A percentile compares a stretch with the other conserved stretches of the same genome.
These are phyloP conservation scores for Strigops habroptila DNA, from an alignment of 2,113 vertebrate genomes.

Conservation along the genomic window DNA sequence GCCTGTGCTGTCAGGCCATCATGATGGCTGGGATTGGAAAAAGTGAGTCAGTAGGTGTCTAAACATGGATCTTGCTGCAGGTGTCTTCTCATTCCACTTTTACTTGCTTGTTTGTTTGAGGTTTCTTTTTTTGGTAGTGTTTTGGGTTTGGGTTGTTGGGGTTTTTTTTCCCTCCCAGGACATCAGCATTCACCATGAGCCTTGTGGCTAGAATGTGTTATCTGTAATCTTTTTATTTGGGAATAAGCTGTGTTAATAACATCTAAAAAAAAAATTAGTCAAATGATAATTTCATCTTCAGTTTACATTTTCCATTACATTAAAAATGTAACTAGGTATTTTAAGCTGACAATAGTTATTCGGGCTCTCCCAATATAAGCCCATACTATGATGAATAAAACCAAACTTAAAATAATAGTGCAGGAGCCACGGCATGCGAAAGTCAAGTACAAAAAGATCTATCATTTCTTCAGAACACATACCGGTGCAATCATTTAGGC, in stretches of 20 bases:
- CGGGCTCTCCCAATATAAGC: conserved; percentile 6
- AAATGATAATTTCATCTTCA: conserved; percentile 41
- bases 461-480: conserved; percentile 19
- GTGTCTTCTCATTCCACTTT: not conserved
- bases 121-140: not conserved
- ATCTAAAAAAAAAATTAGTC: not conserved
- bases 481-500: not conserved
- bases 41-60: not conserved
- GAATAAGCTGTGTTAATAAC: not conserved
- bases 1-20: not conserved
- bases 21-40: not conserved
- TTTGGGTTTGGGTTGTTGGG: not conserved
- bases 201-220: not conserved
- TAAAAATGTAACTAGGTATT: conserved; percentile 27
- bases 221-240: not conserved
- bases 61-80: not conserved
- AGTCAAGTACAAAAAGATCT: conserved; percentile 31
- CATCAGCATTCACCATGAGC: not conserved
- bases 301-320: conserved; percentile 32
- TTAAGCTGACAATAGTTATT: conserved; percentile 25
- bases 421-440: conserved; percentile 17
- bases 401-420: conserved; percentile 14
- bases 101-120: not conserved
- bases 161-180: not conserved
- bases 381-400: conserved; percentile 17